phyloP scores from a whole-genome alignment of 2,888 invertebrate species.

The Conomelus anceps region DNA sequence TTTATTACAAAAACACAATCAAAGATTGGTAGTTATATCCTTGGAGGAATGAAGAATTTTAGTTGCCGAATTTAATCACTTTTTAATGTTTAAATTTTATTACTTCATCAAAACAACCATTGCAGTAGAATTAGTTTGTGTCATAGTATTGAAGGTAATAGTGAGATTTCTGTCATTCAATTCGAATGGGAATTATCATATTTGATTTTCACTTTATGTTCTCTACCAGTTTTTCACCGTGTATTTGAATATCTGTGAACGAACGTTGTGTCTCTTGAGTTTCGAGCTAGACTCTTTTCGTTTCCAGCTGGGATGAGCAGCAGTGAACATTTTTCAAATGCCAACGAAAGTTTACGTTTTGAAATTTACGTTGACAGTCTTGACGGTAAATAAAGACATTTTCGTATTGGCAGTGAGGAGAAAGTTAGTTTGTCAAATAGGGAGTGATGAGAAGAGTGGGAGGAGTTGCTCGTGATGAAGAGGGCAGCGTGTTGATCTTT shows the following conservation, averaged over 20 bases:
- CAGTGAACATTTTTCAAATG: not conserved
- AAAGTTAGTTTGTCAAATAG: not conserved
- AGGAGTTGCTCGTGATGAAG: not conserved
- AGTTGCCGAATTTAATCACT: too few species aligned
- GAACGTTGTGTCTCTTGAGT: not conserved
- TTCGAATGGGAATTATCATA: not conserved
- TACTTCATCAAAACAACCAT: too few species aligned
- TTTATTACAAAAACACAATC: too few species aligned
- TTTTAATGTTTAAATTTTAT: too few species aligned
- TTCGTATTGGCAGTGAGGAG: not conserved
- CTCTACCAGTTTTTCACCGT: not conserved
- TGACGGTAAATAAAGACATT: not conserved
- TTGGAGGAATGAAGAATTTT: too few species aligned
- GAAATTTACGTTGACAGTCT: not conserved
- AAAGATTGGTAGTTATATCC: too few species aligned
- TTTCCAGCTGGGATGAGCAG: not conserved
- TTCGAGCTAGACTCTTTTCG: not conserved
- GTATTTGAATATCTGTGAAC: not conserved
- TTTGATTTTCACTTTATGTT: not conserved
- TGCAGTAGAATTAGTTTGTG: too few species aligned
- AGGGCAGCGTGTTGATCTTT: not conserved
- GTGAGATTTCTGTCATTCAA: too few species aligned
- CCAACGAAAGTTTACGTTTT: not conserved
- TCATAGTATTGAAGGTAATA: too few species aligned
- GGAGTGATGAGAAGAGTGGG: not conserved